phyloP scores from a whole-genome alignment of 2,113 vertebrate genomes.

The Eudyptes chrysolophus region DNA sequence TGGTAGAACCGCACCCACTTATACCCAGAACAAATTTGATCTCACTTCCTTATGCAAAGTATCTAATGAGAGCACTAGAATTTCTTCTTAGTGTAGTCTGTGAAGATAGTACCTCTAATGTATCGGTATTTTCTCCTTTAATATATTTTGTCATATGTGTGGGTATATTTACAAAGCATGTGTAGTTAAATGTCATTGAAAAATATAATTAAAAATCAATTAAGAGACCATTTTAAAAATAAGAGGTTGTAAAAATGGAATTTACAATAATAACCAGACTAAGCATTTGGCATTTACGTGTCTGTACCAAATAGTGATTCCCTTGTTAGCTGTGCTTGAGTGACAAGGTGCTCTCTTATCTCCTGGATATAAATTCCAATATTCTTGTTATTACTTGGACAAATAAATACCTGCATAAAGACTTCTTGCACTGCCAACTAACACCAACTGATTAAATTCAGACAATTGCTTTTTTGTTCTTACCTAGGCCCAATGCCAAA shows the following conservation, averaged over 20 bases:
- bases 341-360: conserved; percentile 33
- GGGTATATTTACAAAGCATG: background rate
- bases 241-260: conserved; percentile 47
- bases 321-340: conserved; percentile 43
- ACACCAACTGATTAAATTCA: conserved; percentile 48
- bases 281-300: conserved; percentile 45
- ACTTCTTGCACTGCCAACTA: conserved; percentile 27
- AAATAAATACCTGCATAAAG: conserved; percentile 46
- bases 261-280: conserved; percentile 42
- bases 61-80: background rate
- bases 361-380: conserved; percentile 36
- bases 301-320: background rate
- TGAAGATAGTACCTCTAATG: background rate
- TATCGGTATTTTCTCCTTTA: background rate
- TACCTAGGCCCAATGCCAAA: conserved; percentile 5
- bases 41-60: background rate
- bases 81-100: background rate
- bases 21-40: background rate
- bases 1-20: background rate
- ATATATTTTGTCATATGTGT: background rate
- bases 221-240: conserved; percentile 37
- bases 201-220: conserved; percentile 61
- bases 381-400: conserved; percentile 24
- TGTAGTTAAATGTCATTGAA: conserved; percentile 42
- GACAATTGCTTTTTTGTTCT: background rate